phyloP scores from a whole-genome alignment of 2,888 invertebrate genomes.

The Eurois occulta region DNA sequence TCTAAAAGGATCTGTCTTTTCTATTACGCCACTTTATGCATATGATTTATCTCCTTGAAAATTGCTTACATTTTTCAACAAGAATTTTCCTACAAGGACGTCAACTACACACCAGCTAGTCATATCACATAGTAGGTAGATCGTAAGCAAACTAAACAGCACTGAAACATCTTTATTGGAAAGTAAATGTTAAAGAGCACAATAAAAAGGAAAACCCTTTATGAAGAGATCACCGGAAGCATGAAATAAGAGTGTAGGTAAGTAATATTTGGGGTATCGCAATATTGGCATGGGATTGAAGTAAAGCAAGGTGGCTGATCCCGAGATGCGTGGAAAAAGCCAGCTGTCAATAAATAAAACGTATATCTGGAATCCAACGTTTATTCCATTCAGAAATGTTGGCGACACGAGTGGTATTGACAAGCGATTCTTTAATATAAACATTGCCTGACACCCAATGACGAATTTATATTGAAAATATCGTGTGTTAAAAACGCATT shows the following conservation, averaged over 20 bases:
- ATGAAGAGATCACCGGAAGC: constrained; percentile 28
- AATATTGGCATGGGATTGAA: constrained; percentile 55
- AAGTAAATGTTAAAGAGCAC: constrained; percentile 29
- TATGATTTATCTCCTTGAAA: constrained; percentile 58
- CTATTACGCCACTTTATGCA: constrained; percentile 55
- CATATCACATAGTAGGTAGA: constrained; percentile 18
- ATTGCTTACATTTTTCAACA: constrained; percentile 61
- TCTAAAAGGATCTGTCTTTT: constrained; percentile 56
- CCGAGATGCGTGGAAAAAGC: constrained; percentile 60
- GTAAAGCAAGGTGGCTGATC: constrained; percentile 65
- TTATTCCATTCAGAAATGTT: constrained; percentile 60
- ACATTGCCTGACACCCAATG: constrained; percentile 51
- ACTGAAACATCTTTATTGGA: constrained; percentile 38
- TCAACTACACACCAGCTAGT: constrained; percentile 28
- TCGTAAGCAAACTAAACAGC: constrained; percentile 41
- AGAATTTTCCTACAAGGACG: constrained; percentile 39
- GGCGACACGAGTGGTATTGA: constrained; percentile 68
- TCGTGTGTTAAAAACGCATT: constrained; percentile 29
- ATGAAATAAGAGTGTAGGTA: constrained; percentile 29
- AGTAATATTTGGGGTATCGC: constrained; percentile 53
- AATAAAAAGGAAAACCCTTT: constrained; percentile 28
- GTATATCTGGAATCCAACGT: constrained; percentile 65
- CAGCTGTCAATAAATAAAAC: constrained; percentile 71
- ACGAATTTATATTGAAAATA: constrained; percentile 59
- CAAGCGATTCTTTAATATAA: constrained; percentile 65